Evolutionary conservation across 2,888 invertebrate genomes (phyloP), one percentile per base, ranked within the genome.

Genomic region (Chrysotoxum bicinctum): DNA sequence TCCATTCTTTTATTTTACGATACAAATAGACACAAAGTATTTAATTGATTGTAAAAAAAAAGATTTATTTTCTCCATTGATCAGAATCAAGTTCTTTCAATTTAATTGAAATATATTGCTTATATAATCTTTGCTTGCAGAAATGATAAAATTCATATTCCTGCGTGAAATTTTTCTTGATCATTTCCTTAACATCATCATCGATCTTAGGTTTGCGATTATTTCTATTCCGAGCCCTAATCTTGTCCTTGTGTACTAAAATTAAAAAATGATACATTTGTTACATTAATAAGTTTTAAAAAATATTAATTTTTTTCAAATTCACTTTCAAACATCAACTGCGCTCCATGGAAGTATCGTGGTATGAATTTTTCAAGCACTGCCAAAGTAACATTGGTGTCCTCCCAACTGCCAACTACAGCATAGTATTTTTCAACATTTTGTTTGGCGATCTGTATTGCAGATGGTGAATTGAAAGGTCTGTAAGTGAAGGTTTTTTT

Each of bases 141-240:
- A 97, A 98, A 89, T 97, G 95, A 90, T 97, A 98, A 91, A 97
- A 97, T 88, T 98, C 97, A 14, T 97, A 96, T 92, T 98, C 97
- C 66, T 95, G 93, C 0, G 97, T 97, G 91, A 98, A 97, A 91
- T 97, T 97, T 45, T 93, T 94, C 87, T 96, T 93, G n/a, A 98
- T 95, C 79, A 97, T 94, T 48, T 96, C 95, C 90, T 96, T 97
- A 8, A 97, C 95, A 88, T 95, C 95, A 88, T 96, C 95, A 56
- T 95, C 95, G 2, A 97, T 96, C 0, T 95, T 95, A 0, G 97
- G 97, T 89, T 97, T 97, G 92, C 96, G 97, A 48, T 95, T 94
- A 90, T 97, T 97, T 86, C 94, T 94, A 92, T 97, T 97, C 89
- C 95, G 96, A 64, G 95, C 90, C 95, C 83, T 87, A n/a, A 92